Percentiles rank a stretch among this genome's conserved stretches.
Conservation (phyloP, 1,140 invertebrate genomes). For the Scaptodrosophila lebanonensis region DNA sequence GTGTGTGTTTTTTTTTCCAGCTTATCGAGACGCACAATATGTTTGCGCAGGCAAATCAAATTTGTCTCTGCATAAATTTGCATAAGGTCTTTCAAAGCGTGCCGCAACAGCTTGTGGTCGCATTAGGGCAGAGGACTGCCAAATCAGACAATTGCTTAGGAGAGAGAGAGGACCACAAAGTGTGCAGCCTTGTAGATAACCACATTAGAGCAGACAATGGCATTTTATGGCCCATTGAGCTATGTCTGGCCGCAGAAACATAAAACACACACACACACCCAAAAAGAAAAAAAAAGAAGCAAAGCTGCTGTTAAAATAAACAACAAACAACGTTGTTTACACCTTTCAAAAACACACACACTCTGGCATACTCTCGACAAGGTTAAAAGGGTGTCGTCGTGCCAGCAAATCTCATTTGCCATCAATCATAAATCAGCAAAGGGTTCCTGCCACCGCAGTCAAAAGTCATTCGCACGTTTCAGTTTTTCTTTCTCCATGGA, state of each 20-base stretch:
- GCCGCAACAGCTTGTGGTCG: slow-evolving; percentile 50
- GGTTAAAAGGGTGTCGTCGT: too few relatives aligned
- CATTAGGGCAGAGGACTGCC: slow-evolving; percentile 35
- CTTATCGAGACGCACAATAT: slow-evolving; percentile 34
- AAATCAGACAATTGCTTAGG: too few relatives aligned
- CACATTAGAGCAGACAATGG: slow-evolving; percentile 67
- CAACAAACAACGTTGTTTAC: slow-evolving; percentile 46
- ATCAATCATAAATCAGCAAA: slow-evolving; percentile 72
- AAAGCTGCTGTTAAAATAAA: slow-evolving; percentile 2
- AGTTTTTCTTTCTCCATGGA: slow-evolving; percentile 26
- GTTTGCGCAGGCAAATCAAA: slow-evolving; percentile 67
- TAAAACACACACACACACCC: too few relatives aligned
- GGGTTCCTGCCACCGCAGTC: slow-evolving; percentile 46
- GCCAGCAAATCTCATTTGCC: slow-evolving; percentile 40
- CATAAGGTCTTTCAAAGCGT: slow-evolving; percentile 45
- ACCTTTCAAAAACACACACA: slow-evolving; percentile 70
- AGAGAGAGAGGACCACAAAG: slow-evolving; percentile 39
- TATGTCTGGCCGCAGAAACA: slow-evolving; percentile 25
- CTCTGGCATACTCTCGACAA: too few relatives aligned
- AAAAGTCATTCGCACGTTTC: slow-evolving; percentile 73
- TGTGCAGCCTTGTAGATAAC: slow-evolving; percentile 70
- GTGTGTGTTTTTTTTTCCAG: slow-evolving; percentile 3
- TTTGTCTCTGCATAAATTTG: slow-evolving; percentile 69
- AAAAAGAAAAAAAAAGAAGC: not conserved
- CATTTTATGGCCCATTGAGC: slow-evolving; percentile 75